Evolutionary conservation across 2,113 vertebrate genomes (phyloP).

Genomic region (Arizona elegans): DNA sequence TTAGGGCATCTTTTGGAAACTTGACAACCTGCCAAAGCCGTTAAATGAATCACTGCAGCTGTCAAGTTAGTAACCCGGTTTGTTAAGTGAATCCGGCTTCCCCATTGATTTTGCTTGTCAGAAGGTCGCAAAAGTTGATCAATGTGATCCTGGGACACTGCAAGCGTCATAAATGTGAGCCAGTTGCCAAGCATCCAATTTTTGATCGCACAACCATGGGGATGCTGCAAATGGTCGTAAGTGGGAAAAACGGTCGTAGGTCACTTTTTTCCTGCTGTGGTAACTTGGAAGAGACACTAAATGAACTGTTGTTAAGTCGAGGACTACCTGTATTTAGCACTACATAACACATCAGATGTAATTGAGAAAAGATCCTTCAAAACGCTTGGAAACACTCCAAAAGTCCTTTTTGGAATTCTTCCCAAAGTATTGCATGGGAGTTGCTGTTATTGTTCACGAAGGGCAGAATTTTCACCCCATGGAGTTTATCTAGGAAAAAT

Average conservation of each 20-base stretch:
- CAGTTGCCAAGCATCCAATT: neutral
- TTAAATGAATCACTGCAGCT: neutral
- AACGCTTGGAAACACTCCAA: neutral
- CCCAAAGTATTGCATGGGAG: neutral
- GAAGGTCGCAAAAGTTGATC: neutral
- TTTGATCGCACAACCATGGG: neutral
- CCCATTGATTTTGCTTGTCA: neutral
- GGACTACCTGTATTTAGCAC: neutral
- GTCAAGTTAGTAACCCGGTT: neutral
- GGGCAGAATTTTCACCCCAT: neutral
- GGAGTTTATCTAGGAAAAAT: neutral
- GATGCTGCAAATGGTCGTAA: neutral
- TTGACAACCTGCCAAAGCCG: too few species aligned
- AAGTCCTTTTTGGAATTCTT: neutral
- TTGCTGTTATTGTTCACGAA: neutral
- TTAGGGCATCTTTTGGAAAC: too few species aligned
- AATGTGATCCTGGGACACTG: neutral
- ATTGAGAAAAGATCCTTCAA: neutral
- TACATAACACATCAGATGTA: neutral
- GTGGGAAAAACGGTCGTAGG: neutral
- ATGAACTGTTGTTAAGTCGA: neutral
- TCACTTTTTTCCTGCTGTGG: neutral
- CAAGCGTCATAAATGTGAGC: neutral
- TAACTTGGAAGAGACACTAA: neutral
- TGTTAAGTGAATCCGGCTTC: neutral